A percentile compares a stretch with the other conserved stretches of the same genome.
Evolutionary conservation across 2,113 vertebrate species (phyloP).

Genomic region (Ophiodon elongatus): DNA sequence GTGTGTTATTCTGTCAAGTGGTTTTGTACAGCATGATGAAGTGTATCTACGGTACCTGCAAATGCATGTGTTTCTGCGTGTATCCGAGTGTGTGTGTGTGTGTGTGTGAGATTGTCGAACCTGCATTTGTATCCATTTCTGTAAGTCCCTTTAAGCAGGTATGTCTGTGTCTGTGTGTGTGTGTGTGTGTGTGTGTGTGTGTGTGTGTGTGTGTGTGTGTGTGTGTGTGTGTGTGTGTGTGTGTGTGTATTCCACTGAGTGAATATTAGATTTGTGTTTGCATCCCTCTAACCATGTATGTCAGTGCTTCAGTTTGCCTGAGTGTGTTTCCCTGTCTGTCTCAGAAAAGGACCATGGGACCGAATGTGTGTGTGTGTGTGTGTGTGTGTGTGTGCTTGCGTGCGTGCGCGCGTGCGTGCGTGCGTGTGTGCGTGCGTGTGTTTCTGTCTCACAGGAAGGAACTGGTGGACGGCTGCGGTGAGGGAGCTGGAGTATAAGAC

Average conservation of each 20-base stretch:
- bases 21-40: conserved; percentile 16
- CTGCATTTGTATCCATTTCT: too few relatives aligned
- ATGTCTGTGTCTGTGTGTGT: too few relatives aligned
- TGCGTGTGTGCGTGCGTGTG: background rate
- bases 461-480: conserved; percentile 21
- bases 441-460: conserved; percentile 5
- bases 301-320: background rate
- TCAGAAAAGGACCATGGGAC: conserved; percentile 26
- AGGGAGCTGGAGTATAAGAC: conserved; percentile 60
- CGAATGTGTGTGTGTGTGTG: background rate
- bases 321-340: conserved; percentile 10
- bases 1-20: conserved; percentile 19
- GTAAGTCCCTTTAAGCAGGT: too few relatives aligned
- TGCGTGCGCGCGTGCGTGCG: background rate
- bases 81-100: background rate
- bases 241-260: background rate
- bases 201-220: background rate
- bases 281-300: background rate
- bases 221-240: conserved; percentile 5
- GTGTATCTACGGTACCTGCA: background rate
- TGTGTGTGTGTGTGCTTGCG: background rate
- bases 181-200: too few relatives aligned
- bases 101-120: too few relatives aligned
- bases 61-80: background rate
- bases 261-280: background rate